Percentiles rank a stretch among this genome's conserved stretches.
phyloP scores from a whole-genome alignment of 2,797 vertebrate genomes.

The Liasis olivaceus region DNA sequence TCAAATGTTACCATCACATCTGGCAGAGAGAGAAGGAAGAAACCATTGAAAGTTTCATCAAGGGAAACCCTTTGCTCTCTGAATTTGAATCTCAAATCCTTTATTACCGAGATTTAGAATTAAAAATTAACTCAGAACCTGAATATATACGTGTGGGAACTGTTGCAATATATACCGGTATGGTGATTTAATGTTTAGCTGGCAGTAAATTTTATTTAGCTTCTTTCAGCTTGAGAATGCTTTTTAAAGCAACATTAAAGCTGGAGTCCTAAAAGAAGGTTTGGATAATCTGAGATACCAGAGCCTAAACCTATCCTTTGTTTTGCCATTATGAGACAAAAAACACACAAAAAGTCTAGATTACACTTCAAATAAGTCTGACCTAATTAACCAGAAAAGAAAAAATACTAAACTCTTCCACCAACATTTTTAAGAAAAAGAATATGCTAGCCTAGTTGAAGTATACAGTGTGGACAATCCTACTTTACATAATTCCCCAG shows the following conservation, averaged over 20 bases:
- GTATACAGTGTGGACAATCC: background rate
- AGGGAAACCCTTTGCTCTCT: constrained; percentile 81
- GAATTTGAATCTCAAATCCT: constrained; percentile 93
- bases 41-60: constrained; percentile 79
- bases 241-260: background rate
- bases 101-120: constrained; percentile 85
- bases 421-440: background rate
- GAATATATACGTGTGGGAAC: constrained; percentile 88
- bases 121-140: constrained; percentile 88
- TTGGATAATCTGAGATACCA: background rate
- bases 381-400: background rate
- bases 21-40: constrained; percentile 90
- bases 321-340: background rate
- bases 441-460: background rate
- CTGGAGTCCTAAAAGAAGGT: background rate
- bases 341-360: background rate
- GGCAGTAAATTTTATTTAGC: background rate
- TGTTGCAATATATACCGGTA: constrained; percentile 89
- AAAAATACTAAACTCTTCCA: background rate
- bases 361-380: background rate
- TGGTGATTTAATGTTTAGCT: constrained; percentile 1
- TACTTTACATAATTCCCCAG: background rate
- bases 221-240: background rate
- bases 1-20: constrained; percentile 87
- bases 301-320: background rate